Evolutionary conservation across 2,113 vertebrate species (phyloP).

Genomic region (Chaetops frenatus): DNA sequence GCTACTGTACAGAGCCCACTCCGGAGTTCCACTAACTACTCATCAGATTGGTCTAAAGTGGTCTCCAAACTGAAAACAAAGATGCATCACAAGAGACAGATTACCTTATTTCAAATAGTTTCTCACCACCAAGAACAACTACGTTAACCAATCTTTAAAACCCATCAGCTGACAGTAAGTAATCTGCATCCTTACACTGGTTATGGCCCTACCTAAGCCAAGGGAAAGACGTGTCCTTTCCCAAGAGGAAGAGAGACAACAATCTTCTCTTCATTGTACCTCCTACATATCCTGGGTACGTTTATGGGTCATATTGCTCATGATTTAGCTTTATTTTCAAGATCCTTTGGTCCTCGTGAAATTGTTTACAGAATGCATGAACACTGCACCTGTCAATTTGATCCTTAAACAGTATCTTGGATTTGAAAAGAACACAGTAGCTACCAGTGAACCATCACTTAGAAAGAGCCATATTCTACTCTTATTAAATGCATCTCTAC

Average conservation of each 20-base stretch:
- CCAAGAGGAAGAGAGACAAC: not conserved
- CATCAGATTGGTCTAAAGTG: fast-evolving
- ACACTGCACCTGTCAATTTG: not conserved
- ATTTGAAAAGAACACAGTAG: not conserved
- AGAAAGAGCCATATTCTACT: not conserved
- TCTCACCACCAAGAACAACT: not conserved
- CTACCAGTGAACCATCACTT: not conserved
- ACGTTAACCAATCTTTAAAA: not conserved
- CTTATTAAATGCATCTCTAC: not conserved
- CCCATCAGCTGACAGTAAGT: not conserved
- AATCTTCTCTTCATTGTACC: not conserved
- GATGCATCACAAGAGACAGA: not conserved
- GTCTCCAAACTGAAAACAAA: not conserved
- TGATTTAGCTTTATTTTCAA: not conserved
- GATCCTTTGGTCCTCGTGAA: not conserved
- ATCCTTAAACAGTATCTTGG: not conserved
- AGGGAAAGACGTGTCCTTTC: not conserved
- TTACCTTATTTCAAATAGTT: not conserved
- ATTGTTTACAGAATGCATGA: not conserved
- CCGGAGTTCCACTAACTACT: not conserved
- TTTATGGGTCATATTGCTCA: not conserved
- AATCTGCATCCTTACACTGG: not conserved
- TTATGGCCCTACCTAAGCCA: not conserved
- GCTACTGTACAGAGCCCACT: not conserved
- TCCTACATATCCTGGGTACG: not conserved